Evolutionary conservation across 2,797 vertebrate genomes (phyloP).

Genomic region (Parauchenoglanis ngamensis): DNA sequence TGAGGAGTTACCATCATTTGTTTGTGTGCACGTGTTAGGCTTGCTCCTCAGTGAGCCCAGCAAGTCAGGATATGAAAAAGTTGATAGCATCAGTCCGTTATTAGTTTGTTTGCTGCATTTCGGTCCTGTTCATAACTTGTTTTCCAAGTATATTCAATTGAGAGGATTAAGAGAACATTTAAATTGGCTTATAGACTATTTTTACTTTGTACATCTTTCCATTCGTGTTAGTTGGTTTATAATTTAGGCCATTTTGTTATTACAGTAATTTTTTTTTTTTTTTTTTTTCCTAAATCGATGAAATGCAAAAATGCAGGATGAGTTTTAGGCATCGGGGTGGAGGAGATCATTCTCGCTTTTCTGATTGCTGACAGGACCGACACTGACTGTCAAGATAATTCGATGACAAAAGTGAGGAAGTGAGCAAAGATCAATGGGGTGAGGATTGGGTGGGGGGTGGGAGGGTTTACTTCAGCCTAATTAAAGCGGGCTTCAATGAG

Average conservation of each 20-base stretch:
- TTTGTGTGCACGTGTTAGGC: neutral
- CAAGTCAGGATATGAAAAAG: constrained; percentile 19
- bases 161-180: neutral
- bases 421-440: constrained; percentile 48
- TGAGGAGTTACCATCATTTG: neutral
- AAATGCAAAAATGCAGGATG: neutral
- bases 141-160: neutral
- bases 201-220: neutral
- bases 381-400: constrained; percentile 37
- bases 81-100: constrained; percentile 19
- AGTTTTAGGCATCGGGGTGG: neutral
- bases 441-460: neutral
- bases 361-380: neutral
- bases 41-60: neutral
- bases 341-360: neutral
- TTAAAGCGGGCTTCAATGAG: constrained; percentile 52
- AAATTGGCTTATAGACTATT: neutral
- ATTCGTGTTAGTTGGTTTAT: neutral
- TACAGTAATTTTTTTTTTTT: no score
- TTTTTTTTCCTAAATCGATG: neutral
- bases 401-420: constrained; percentile 46
- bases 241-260: neutral
- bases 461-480: constrained; percentile 52
- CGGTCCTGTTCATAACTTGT: neutral
- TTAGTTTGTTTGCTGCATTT: neutral